Base-by-base conservation (phyloP, 2,797 vertebrate species). In the Lindbergichthys nudifrons region DNA sequence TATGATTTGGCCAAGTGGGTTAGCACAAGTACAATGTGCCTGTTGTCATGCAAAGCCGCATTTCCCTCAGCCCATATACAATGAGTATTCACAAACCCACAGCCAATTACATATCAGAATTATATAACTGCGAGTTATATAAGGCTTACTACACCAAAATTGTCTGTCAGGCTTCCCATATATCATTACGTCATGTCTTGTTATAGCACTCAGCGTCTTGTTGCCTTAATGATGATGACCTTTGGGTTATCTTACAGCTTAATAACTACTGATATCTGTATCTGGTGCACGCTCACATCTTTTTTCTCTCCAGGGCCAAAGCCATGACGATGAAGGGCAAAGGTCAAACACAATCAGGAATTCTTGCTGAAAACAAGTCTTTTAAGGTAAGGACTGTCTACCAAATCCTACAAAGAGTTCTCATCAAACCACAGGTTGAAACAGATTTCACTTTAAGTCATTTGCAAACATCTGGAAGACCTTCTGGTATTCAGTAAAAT, bases 41-140 rank as follows among this genome's bases (percentile, higher is more conserved):
- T 81, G 89, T 87, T 88, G 87, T 87, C 84, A 77, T 77, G 84
- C 76, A 72, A 73, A 78, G 73, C 71, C 4, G 75, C 65, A 75
- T 69, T 54, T 79, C 61, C 64, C 73, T 21, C 75, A 73, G 51
- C 68, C 65, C 70, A 65, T 72, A 68, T 65, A 60, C 70, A 79
- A 59, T 45, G 68, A 65, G 69, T 51, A 45, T 51, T 75, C 80
- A 41, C 79, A 65, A 81, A 79, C 47, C 81, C 84, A 62, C 75
- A 58, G 47, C 68, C 77, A 80, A 79, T 84, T 77, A 67, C 72
- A 71, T 65, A 3, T 65, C 63, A 19, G 54, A 86, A 82, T 80
- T 75, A 67, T 70, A 56, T 56, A 66, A 85, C 70, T 71, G 62
- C 61, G 64, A 66, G 84, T 79, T 62, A 80, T 13, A 73, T 50